Base-by-base conservation (phyloP, 2,113 vertebrate species). In the Cyprinodon tularosa region DNA sequence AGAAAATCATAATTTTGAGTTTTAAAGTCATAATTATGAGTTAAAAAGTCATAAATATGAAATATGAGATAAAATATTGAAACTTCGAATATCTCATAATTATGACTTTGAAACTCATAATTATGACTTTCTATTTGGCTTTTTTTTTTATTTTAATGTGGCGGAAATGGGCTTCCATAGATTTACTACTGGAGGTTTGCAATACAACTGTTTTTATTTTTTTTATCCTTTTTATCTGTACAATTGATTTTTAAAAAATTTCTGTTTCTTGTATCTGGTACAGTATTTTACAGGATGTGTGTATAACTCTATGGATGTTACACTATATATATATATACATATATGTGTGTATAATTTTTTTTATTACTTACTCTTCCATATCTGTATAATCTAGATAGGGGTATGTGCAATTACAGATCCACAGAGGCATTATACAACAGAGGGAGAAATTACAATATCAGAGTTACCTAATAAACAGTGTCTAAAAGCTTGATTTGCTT, bases 351-450 rank as follows among this genome's bases (percentile, higher is more conserved):
- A 72, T 29, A 1, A 29, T 29, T 29, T 29, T 77, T 76, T 86
- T 75, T 86, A 60, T 86, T 77, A 77, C 79, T 70, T 62, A 47
- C 57, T 72, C 80, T 70, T 84, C 78, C 83, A 84, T 78, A 68
- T 89, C 66, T 86, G 78, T 85, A 57, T n/a, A 70, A 72, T 82
- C 68, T 61, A 78, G 66, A 78, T 59, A 87, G 84, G 89, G 89
- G 73, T 85, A 86, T 90, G 89, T 92, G 89, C 89, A 92, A 91
- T 91, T 86, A 74, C 74, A 76, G 80, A 86, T 89, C 64, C 62
- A 82, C 78, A 84, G 77, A 90, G 85, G 40, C 85, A 88, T 92
- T 91, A 87, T 86, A 65, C 37, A 72, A 80, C 71, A 78, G 81
- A 87, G 75, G 80, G 74, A 86, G 61, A 79, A 68, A 88, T 68